Base-by-base conservation (phyloP, 30 jellyfish, hydroid and myxozoan genomes). In the Clytia hemisphaerica region DNA sequence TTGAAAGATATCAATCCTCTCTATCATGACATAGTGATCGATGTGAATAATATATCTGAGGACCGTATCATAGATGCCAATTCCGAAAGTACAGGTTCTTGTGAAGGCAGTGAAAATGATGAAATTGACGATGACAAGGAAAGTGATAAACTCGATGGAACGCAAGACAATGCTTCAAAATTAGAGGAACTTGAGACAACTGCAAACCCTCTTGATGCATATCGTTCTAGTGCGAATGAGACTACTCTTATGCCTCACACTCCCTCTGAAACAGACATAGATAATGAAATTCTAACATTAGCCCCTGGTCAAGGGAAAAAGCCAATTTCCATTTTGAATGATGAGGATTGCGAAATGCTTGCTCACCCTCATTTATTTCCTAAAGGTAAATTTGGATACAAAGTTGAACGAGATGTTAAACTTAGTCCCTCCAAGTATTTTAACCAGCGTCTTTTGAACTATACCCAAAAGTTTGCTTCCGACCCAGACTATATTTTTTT, bases 1-100 rank as follows among this genome's bases (percentile, higher is more conserved):
- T 40, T 55, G 15, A 55, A 19, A 55, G 36, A 19, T 16, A 55
- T 19, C 15, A 55, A 55, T 55, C 69, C 54, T 4, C 40, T 55
- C n/a, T 55, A 55, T 55, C n/a, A 24, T 55, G 69, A 55, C 40
- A 55, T 55, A 16, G 69, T 19, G 31, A 55, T 55, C 31, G 40
- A 55, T 14, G n/a, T 55, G 14, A 19, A 36, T 3, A 24, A 55
- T 55, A 55, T 55, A 16, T 28, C 69, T 3, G 16, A 57, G 32
- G 54, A 25, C n/a, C n/a, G n/a, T n/a, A n/a, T n/a, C n/a, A n/a
- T n/a, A n/a, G n/a, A n/a, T n/a, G n/a, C n/a, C n/a, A n/a, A n/a
- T n/a, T n/a, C n/a, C n/a, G n/a, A n/a, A n/a, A n/a, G n/a, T n/a
- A n/a, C n/a, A n/a, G n/a, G n/a, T n/a, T n/a, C n/a, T n/a, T n/a